Conservation (phyloP, 2,888 invertebrate species). For the Craniophora ligustri region DNA sequence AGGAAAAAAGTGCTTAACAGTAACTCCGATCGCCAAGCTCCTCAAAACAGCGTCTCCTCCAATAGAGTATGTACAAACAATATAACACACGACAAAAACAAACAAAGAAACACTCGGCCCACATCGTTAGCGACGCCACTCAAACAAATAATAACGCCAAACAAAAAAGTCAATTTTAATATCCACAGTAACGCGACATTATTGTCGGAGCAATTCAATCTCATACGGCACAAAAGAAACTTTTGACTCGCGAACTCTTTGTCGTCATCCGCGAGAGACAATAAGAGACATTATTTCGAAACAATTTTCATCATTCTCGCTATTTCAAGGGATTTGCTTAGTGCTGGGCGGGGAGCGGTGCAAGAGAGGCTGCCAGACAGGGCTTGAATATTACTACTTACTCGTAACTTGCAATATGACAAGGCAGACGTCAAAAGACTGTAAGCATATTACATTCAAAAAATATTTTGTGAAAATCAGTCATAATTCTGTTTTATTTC, state of each 20-base stretch:
- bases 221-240: constrained; percentile 51
- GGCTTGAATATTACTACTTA: neutral
- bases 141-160: constrained; percentile 31
- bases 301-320: constrained; percentile 68
- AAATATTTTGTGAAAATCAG: too few relatives aligned
- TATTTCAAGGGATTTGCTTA: constrained; percentile 63
- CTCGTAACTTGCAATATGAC: neutral
- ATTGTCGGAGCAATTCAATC: constrained; percentile 54
- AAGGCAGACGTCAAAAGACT: too few relatives aligned
- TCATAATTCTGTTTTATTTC: too few relatives aligned
- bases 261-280: constrained; percentile 50
- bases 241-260: constrained; percentile 56
- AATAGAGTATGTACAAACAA: too few relatives aligned
- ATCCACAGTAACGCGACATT: constrained; percentile 34
- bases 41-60: neutral
- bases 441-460: too few relatives aligned
- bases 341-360: constrained; percentile 39
- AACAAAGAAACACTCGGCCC: constrained; percentile 24
- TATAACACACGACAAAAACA: neutral
- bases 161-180: constrained; percentile 52
- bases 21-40: neutral
- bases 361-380: neutral
- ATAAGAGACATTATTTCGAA: constrained; percentile 64
- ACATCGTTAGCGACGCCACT: constrained; percentile 52
- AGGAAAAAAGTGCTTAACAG: neutral